Base-by-base conservation (phyloP, 2,888 invertebrate genomes). In the Drosophila pegasa region DNA sequence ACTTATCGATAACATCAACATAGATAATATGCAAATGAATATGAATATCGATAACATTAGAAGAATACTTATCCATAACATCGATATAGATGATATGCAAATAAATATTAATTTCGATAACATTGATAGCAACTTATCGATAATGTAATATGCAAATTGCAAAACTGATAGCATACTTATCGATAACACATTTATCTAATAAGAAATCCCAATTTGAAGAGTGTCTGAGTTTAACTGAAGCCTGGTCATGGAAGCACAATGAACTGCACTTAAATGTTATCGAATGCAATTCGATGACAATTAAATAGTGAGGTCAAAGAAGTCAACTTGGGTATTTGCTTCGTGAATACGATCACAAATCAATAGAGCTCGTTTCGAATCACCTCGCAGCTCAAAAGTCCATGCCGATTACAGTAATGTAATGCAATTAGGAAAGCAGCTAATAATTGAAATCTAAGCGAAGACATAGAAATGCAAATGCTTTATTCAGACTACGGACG, bases 381-480 rank as follows among this genome's bases (percentile, higher is more conserved):
- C 20, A 20, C 6, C 20, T 14, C n/a, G 14, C 14, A 41, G n/a
- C 10, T 16, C 6, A 0, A 45, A 27, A 16, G 45, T 27, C 29
- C 18, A 10, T n/a, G 33, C 6, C n/a, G 22, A 22, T 33, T 22
- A 35, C 22, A 35, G 35, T 22, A 50, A 50, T 25, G 25, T 16
- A 77, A 66, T 55, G 57, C 73, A 77, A 77, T 77, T 61, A 73
- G 54, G 22, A 45, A 54, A 37, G 52, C 51, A 40, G 47, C 29
- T 33, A 50, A 50, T 60, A 31, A 48, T 29, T 18, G 14, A 50
- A 57, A 50, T 43, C 43, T 48, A 61, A 47, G 54, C 29, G 74
- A 73, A 48, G 40, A 35, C 67, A 56, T 63, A 62, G 14, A 41
- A 73, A 78, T 78, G 67, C 68, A 60, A 58, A 72, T 64, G n/a